Evolutionary conservation across 2,113 vertebrate genomes (phyloP), one percentile per base, ranked within the genome.

Genomic region (Larimichthys polyactis): DNA sequence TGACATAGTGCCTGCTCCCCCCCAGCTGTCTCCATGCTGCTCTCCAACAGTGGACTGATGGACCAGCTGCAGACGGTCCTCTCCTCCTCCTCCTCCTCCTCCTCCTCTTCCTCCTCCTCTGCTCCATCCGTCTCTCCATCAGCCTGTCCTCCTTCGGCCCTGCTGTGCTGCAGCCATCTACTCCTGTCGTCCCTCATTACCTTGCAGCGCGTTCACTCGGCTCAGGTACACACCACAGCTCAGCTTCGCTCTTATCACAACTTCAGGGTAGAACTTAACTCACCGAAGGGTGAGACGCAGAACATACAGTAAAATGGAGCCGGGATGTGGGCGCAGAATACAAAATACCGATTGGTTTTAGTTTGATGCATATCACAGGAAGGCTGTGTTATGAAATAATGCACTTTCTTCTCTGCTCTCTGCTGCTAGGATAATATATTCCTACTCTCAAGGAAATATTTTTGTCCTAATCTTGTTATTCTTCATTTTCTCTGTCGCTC

Each of bases 161-260:
- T 98, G 78, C 94, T 96, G 48, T 96, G 95, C 86, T 97, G 96
- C 64, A 94, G 95, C 58, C 97, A 96, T 92, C 95, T 99, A 15
- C 93, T 99, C 87, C 90, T 95, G 57, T 94, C 95, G 11, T 96
- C 97, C 65, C 94, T 98, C 79, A 85, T 97, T 75, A 87, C 92
- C 71, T 96, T 96, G 87, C 97, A 97, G 90, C 93, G 89, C 63
- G 27, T 89, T 86, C 95, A 96, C 91, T 92, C 92, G 4, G 85
- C 95, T 78, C 95, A 98, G 97, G 98, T 99, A 90, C 88, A 93
- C 82, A 68, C 58, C 5, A 17, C 67, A 24, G 74, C 83, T 78
- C 67, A 46, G 78, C 82, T 67, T 58, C 57, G 44, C 68, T 83
- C 83, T 88, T 82, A 82, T 88, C 81, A 75, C 71, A 81, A 62